These are phyloP conservation scores for Tortrix viridana DNA, from an alignment of 2,888 invertebrate species.

Conservation along the genomic window DNA sequence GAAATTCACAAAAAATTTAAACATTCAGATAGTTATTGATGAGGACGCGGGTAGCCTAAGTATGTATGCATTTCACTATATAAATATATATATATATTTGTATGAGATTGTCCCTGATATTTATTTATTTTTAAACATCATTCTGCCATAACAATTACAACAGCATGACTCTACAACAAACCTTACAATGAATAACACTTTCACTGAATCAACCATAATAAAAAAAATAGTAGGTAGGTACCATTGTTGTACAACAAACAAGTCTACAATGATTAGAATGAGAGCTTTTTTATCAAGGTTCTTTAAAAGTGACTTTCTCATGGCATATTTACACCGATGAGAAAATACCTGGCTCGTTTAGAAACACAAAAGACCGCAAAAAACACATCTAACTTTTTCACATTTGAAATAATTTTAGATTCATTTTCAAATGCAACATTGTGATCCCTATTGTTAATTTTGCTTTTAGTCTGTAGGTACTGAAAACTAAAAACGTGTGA, in stretches of 20 bases:
- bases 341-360: not conserved
- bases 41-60: too few species aligned
- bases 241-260: conserved; percentile 32
- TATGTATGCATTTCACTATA: too few species aligned
- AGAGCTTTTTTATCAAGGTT: conserved; percentile 51
- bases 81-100: too few species aligned
- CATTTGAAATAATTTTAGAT: too few species aligned
- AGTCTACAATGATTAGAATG: conserved; percentile 45
- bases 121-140: not conserved
- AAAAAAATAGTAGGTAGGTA: conserved; percentile 8
- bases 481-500: too few species aligned
- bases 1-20: too few species aligned
- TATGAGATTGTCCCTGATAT: too few species aligned
- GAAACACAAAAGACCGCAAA: not conserved
- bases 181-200: conserved; percentile 26
- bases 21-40: not conserved
- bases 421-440: too few species aligned
- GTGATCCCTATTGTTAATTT: too few species aligned
- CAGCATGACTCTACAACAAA: conserved; percentile 26
- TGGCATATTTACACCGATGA: conserved; percentile 12
- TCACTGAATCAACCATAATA: conserved; percentile 22
- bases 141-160: conserved; percentile 17
- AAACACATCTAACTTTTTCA: too few species aligned
- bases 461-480: too few species aligned
- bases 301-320: conserved; percentile 53